Conservation (phyloP, 2,888 invertebrate genomes). For the Embidobia sp. region DNA sequence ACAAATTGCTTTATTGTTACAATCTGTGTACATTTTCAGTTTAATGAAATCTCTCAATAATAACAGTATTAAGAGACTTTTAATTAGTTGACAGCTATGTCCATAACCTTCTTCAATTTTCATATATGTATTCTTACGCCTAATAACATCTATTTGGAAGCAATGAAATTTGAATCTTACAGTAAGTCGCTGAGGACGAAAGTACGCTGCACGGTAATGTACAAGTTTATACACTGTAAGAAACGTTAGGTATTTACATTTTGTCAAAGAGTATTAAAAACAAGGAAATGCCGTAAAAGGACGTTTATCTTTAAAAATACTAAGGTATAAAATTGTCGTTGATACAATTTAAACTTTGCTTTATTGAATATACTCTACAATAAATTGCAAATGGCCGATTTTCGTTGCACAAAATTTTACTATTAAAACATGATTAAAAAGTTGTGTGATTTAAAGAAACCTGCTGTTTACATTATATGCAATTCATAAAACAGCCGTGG, state of each 20-base stretch:
- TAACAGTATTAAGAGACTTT: constrained; percentile 14
- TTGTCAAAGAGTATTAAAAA: constrained; percentile 3
- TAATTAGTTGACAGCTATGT: background rate
- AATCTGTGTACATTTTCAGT: background rate
- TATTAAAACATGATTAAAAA: no score
- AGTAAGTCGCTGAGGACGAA: constrained; percentile 28
- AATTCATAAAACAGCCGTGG: no score
- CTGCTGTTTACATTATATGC: no score
- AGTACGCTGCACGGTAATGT: constrained; percentile 44
- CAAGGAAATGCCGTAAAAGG: constrained; percentile 4
- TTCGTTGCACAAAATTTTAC: no score
- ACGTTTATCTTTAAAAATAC: background rate
- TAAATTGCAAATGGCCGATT: no score
- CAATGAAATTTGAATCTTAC: constrained; percentile 17
- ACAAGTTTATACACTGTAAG: constrained; percentile 43
- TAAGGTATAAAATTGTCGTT: no score
- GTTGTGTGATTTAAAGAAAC: no score
- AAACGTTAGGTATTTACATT: constrained; percentile 29
- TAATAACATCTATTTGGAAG: constrained; percentile 22
- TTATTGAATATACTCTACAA: no score
- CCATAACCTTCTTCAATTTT: background rate
- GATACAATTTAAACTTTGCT: no score
- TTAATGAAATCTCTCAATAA: constrained; percentile 5
- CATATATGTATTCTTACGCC: background rate
- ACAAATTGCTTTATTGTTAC: constrained; percentile 26